These are phyloP conservation scores for Semnornis frantzii DNA, from an alignment of 2,113 vertebrate genomes.

Conservation along the genomic window DNA sequence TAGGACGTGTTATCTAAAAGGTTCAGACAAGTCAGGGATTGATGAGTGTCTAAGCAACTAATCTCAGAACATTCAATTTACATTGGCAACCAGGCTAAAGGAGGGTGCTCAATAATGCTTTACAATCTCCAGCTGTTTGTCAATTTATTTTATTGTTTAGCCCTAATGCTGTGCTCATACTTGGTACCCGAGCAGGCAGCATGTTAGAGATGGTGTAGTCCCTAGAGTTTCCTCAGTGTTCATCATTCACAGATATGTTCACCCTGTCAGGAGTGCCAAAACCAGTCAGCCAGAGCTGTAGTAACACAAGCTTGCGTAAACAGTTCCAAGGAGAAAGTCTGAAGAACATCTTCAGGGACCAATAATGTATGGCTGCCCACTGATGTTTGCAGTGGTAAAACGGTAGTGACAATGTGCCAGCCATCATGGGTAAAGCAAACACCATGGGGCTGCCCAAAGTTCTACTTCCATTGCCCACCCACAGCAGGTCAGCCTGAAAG, in stretches of 20 bases:
- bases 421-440: not conserved
- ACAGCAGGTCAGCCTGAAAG: not conserved
- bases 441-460: fast-evolving
- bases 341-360: not conserved
- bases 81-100: not conserved
- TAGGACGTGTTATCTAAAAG: not conserved
- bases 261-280: not conserved
- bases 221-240: not conserved
- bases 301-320: no score
- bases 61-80: not conserved
- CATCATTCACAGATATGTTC: not conserved
- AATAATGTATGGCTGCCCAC: fast-evolving
- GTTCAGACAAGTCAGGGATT: not conserved
- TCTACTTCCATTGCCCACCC: not conserved
- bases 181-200: not conserved
- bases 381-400: not conserved
- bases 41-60: not conserved
- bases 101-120: not conserved
- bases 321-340: not conserved
- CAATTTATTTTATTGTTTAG: not conserved
- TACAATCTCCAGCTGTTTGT: not conserved
- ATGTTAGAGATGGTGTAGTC: fast-evolving
- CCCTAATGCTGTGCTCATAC: not conserved
- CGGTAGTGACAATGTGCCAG: not conserved
- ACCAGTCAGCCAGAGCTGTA: not conserved